Percentiles rank a stretch among this genome's conserved stretches.
Conservation (phyloP, 1,140 invertebrate species). For the Danaus melanippus region DNA sequence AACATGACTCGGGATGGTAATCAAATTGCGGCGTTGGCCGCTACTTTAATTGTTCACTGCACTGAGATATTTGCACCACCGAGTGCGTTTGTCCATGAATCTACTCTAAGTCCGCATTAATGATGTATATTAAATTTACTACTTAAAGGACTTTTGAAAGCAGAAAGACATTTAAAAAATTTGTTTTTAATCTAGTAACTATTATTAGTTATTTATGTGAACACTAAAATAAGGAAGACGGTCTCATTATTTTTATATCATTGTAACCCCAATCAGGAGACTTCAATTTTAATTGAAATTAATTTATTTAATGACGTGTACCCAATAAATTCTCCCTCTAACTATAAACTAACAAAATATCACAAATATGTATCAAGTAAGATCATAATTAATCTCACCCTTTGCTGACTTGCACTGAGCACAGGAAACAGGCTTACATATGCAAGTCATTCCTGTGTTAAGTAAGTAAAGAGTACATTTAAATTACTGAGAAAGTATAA, state of each 20-base stretch:
- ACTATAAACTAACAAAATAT: slow-evolving; percentile 34
- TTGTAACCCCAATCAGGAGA: no score
- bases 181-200: no score
- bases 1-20: slow-evolving; percentile 35
- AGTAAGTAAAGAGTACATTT: neutral
- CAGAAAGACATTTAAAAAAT: no score
- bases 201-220: no score
- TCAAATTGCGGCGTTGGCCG: slow-evolving; percentile 34
- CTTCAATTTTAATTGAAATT: no score
- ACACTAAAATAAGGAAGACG: no score
- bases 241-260: no score
- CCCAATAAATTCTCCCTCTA: slow-evolving; percentile 6
- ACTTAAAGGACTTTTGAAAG: no score
- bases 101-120: slow-evolving; percentile 3
- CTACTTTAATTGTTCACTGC: slow-evolving; percentile 38
- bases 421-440: slow-evolving; percentile 35
- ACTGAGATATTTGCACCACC: slow-evolving; percentile 8
- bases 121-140: no score
- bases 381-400: slow-evolving; percentile 37
- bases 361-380: slow-evolving; percentile 39
- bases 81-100: slow-evolving; percentile 29
- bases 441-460: slow-evolving; percentile 38
- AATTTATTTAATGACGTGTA: no score
- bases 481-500: no score
- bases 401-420: slow-evolving; percentile 46